Evolutionary conservation across 2,797 vertebrate species (phyloP).

Genomic region (Arctocebus calabarensis): DNA sequence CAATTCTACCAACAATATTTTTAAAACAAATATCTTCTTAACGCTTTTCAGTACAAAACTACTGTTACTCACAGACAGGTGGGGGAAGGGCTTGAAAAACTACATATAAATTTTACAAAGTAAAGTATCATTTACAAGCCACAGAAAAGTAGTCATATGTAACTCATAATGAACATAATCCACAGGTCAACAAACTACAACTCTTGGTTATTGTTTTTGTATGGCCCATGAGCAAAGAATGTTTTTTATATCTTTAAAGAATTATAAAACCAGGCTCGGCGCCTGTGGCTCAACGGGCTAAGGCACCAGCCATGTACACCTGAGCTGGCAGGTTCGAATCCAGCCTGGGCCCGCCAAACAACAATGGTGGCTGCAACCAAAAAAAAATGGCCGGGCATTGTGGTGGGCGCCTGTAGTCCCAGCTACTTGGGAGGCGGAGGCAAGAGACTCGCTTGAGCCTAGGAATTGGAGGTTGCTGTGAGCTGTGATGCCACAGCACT

Average conservation of each 20-base stretch:
- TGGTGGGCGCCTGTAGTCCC: too few relatives aligned
- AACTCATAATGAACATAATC: slow-evolving; percentile 47
- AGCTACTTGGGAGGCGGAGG: too few relatives aligned
- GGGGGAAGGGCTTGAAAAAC: not conserved
- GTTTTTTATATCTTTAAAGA: slow-evolving; percentile 28
- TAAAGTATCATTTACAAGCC: slow-evolving; percentile 16
- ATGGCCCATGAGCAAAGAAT: not conserved
- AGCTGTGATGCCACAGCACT: too few relatives aligned
- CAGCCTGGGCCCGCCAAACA: too few relatives aligned
- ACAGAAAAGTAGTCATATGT: slow-evolving; percentile 50
- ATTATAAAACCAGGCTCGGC: slow-evolving; percentile 27
- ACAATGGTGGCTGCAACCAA: too few relatives aligned
- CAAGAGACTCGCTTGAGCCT: too few relatives aligned
- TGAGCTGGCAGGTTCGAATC: too few relatives aligned
- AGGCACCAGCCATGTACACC: too few relatives aligned
- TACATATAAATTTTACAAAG: slow-evolving; percentile 1
- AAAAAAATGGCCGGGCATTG: too few relatives aligned
- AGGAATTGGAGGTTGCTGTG: too few relatives aligned
- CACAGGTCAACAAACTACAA: slow-evolving; percentile 12
- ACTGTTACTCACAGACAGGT: not conserved
- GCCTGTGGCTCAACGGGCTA: too few relatives aligned
- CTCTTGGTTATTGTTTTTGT: not conserved
- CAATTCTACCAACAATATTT: slow-evolving; percentile 35
- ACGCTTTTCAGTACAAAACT: slow-evolving; percentile 38
- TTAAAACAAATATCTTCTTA: slow-evolving; percentile 19